Conservation (phyloP, 2,113 vertebrate genomes). For the Heterochromis multidens region DNA sequence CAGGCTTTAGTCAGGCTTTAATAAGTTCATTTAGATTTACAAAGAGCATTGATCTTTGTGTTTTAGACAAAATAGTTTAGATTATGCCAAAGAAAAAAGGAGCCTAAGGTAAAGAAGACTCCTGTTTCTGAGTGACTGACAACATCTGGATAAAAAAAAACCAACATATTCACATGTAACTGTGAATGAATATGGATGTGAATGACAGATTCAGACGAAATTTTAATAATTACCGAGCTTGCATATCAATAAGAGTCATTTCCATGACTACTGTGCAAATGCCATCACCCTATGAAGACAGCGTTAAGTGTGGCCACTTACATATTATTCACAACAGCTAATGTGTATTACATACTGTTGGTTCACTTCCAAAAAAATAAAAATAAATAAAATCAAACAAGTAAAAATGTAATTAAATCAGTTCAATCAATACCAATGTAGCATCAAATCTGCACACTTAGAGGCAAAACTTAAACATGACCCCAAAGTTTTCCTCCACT, state of each 20-base stretch:
- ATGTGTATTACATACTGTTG: not conserved
- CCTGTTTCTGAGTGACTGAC: not conserved
- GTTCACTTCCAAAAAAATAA: not conserved
- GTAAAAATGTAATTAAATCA: not conserved
- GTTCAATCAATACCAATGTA: not conserved
- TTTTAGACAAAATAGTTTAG: not conserved
- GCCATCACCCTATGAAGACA: not conserved
- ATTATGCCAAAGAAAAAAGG: not conserved
- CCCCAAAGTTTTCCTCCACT: not conserved
- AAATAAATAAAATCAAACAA: not conserved
- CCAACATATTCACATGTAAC: not conserved
- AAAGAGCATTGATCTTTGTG: not conserved
- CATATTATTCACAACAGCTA: not conserved
- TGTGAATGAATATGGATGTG: not conserved
- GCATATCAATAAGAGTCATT: not conserved
- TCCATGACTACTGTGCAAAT: not conserved
- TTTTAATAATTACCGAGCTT: not conserved
- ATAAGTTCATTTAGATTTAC: not conserved
- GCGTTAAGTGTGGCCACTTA: not conserved
- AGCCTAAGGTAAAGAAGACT: not conserved
- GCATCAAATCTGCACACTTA: not conserved
- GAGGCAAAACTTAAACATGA: not conserved
- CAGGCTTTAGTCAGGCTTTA: not conserved
- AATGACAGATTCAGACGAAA: not conserved
- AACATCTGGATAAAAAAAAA: not conserved